Percentiles rank a stretch among this genome's conserved stretches.
Evolutionary conservation across 1,140 invertebrate genomes (phyloP).

Genomic region (Pachypeltis micranthus): DNA sequence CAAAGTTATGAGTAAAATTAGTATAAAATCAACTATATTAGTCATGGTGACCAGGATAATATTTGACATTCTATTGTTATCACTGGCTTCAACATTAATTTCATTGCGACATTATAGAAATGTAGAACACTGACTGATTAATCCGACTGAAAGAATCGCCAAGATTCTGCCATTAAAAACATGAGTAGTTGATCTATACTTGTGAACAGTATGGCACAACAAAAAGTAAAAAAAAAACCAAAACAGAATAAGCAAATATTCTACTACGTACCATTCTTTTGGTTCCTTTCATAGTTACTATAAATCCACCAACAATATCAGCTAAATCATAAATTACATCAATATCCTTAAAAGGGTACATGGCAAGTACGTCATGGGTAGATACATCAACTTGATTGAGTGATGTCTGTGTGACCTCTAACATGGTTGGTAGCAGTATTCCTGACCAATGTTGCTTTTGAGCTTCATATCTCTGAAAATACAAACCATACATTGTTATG

Average conservation of each 20-base stretch:
- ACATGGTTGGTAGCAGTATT: constrained; percentile 66
- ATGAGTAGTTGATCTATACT: not conserved
- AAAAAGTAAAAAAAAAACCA: constrained; percentile 2
- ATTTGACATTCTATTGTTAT: not conserved
- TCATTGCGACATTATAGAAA: not conserved
- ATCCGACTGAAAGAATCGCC: not conserved
- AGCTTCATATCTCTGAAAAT: constrained; percentile 68
- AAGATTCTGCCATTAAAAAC: not conserved
- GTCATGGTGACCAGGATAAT: not conserved
- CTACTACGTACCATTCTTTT: constrained; percentile 46
- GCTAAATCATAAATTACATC: constrained; percentile 57
- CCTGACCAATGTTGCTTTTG: constrained; percentile 96
- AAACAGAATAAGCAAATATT: constrained; percentile 6
- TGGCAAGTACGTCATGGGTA: constrained; percentile 63
- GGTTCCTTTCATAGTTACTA: constrained; percentile 76
- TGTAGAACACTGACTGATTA: not conserved
- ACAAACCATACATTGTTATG: too few species aligned
- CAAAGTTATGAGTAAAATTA: too few species aligned
- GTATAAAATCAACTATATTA: too few species aligned
- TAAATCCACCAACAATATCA: constrained; percentile 69
- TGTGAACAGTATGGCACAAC: not conserved
- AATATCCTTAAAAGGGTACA: constrained; percentile 89
- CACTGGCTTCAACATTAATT: not conserved
- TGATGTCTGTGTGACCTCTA: constrained; percentile 81
- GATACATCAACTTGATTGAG: constrained; percentile 82